Evolutionary conservation across 2,797 vertebrate genomes (phyloP).

Genomic region (Pseudochirops corinnae): DNA sequence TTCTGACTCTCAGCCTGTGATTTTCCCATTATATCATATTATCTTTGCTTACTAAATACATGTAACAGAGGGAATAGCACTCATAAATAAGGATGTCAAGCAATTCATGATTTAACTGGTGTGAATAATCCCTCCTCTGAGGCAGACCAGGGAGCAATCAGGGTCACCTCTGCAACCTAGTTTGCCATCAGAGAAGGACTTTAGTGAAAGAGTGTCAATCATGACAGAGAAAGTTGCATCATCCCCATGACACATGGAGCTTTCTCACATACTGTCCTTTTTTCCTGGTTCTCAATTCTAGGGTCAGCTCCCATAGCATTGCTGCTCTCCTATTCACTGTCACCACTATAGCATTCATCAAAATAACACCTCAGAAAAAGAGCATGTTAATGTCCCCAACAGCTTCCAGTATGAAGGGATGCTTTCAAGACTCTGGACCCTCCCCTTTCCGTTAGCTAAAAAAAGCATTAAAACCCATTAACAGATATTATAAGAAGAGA

Average conservation of each 20-base stretch:
- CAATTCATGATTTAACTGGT: background rate
- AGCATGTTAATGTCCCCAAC: slow-evolving; percentile 3
- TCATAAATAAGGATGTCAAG: background rate
- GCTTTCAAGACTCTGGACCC: background rate
- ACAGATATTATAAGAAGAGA: slow-evolving; percentile 45
- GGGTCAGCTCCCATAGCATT: background rate
- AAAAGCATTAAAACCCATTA: slow-evolving; percentile 28
- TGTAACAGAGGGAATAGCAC: background rate
- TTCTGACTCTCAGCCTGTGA: background rate
- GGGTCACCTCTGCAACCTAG: background rate
- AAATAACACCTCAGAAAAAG: slow-evolving; percentile 43
- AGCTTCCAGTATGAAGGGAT: slow-evolving; percentile 53
- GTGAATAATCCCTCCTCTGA: background rate
- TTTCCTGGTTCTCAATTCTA: background rate
- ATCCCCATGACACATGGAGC: background rate
- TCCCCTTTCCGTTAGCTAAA: slow-evolving; percentile 40
- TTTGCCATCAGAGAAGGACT: background rate
- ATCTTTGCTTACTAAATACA: background rate
- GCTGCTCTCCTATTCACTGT: slow-evolving; percentile 39
- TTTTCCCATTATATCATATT: background rate
- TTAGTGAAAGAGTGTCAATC: background rate
- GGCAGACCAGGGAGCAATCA: background rate
- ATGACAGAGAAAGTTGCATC: background rate
- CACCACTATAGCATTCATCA: slow-evolving; percentile 49
- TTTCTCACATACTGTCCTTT: background rate